Conservation (phyloP, 35 echinoderm and acorn worm species). For the Strongylocentrotus purpuratus region DNA sequence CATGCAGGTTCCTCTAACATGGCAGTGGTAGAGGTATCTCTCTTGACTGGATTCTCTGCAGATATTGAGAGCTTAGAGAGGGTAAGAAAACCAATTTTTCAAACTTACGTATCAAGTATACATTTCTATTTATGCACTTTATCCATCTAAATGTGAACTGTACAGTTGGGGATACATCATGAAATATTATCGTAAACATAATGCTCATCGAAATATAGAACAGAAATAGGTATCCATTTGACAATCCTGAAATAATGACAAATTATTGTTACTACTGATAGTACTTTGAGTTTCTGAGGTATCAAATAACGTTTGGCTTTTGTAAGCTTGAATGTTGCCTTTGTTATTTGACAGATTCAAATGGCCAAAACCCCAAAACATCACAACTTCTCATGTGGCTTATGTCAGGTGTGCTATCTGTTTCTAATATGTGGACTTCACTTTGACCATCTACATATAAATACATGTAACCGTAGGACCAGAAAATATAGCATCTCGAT, state of each 20-base stretch:
- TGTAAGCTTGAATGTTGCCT: too few relatives aligned
- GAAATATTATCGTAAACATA: neutral
- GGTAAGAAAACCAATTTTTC: slow-evolving; percentile 52
- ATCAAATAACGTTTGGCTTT: too few relatives aligned
- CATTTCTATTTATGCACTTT: too few relatives aligned
- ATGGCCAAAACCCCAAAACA: too few relatives aligned
- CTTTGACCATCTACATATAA: neutral
- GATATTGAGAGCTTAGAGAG: slow-evolving; percentile 84
- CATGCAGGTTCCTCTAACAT: slow-evolving; percentile 98
- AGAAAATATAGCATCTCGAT: neutral
- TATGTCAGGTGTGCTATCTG: too few relatives aligned
- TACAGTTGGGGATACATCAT: neutral
- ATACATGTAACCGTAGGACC: neutral
- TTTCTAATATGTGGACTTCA: neutral
- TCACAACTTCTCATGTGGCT: too few relatives aligned
- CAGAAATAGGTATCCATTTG: too few relatives aligned
- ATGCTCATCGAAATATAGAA: neutral
- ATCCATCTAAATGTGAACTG: too few relatives aligned
- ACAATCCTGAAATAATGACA: too few relatives aligned
- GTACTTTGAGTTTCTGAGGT: too few relatives aligned
- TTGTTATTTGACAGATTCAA: too few relatives aligned
- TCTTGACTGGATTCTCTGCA: slow-evolving; percentile 86
- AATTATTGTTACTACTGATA: too few relatives aligned
- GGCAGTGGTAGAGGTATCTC: slow-evolving; percentile 91
- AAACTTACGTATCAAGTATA: neutral